Conservation (phyloP, 2,113 vertebrate species). For the Rhinolophus ferrumequinum region DNA sequence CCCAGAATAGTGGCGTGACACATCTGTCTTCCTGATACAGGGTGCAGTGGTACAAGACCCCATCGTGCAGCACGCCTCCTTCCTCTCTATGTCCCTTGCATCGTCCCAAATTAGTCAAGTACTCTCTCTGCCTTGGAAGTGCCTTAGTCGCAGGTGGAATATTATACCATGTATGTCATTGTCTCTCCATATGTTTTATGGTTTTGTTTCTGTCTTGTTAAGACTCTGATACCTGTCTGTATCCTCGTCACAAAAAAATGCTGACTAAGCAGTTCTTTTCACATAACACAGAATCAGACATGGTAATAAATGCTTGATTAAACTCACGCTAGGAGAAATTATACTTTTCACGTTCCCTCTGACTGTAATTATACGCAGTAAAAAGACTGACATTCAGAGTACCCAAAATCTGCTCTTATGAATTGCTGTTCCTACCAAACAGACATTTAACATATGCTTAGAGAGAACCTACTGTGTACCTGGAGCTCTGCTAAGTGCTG, state of each 20-base stretch:
- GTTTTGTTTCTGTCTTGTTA: background rate
- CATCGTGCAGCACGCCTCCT: background rate
- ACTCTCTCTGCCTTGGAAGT: background rate
- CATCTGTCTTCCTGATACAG: background rate
- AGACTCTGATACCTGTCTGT: background rate
- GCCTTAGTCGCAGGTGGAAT: background rate
- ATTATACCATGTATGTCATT: background rate
- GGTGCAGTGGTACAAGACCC: too few relatives aligned
- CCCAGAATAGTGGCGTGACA: too few relatives aligned
- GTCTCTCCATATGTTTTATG: background rate
- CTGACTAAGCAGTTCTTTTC: constrained; percentile 58
- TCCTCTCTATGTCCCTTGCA: background rate
- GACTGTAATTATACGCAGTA: constrained; percentile 67
- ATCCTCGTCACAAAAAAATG: constrained; percentile 45
- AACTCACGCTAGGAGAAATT: constrained; percentile 61
- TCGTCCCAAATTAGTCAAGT: background rate
- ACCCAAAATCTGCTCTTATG: background rate
- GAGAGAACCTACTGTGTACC: background rate
- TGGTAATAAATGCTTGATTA: constrained; percentile 65
- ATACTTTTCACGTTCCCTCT: constrained; percentile 47
- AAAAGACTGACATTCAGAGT: constrained; percentile 29
- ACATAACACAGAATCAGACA: constrained; percentile 50
- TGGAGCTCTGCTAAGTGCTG: background rate
- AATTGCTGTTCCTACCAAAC: background rate
- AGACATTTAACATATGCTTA: background rate